A percentile compares a stretch with the other conserved stretches of the same genome.
Conservation (phyloP, 2,113 vertebrate species). For the Neomonachus schauinslandi region DNA sequence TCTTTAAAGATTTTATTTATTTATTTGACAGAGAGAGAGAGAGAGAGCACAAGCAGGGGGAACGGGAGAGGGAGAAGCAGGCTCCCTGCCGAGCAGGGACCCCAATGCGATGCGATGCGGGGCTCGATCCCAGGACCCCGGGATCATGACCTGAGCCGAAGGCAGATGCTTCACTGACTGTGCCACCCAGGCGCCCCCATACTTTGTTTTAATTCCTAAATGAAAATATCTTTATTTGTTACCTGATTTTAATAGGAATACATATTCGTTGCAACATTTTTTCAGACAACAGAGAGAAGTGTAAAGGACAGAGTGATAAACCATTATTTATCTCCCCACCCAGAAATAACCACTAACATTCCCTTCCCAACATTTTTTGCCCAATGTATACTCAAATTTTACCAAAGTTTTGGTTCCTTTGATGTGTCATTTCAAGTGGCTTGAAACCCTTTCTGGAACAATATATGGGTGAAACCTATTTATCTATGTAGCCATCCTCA, state of each 20-base stretch:
- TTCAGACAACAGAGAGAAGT: neutral
- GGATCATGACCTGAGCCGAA: neutral
- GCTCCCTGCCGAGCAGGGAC: too few relatives aligned
- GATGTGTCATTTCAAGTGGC: constrained; percentile 36
- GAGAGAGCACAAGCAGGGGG: too few relatives aligned
- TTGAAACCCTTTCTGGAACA: constrained; percentile 53
- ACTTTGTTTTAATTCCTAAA: constrained; percentile 48
- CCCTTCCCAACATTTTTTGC: neutral
- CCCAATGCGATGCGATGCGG: too few relatives aligned
- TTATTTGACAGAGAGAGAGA: too few relatives aligned
- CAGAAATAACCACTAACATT: constrained; percentile 11
- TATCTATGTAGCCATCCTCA: neutral
- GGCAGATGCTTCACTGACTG: neutral
- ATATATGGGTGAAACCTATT: neutral
- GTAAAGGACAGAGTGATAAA: constrained; percentile 37
- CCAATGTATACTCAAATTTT: neutral
- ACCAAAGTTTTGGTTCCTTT: constrained; percentile 21
- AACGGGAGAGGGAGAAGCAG: too few relatives aligned
- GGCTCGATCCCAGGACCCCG: too few relatives aligned
- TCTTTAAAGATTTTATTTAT: neutral
- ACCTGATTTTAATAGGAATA: constrained; percentile 27
- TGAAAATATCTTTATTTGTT: constrained; percentile 1
- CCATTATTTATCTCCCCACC: neutral
- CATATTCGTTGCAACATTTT: neutral
- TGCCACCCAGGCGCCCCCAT: neutral